Percentiles rank a stretch among this genome's conserved stretches.
phyloP scores from a whole-genome alignment of 2,113 vertebrate genomes.

The Maccullochella peelii region DNA sequence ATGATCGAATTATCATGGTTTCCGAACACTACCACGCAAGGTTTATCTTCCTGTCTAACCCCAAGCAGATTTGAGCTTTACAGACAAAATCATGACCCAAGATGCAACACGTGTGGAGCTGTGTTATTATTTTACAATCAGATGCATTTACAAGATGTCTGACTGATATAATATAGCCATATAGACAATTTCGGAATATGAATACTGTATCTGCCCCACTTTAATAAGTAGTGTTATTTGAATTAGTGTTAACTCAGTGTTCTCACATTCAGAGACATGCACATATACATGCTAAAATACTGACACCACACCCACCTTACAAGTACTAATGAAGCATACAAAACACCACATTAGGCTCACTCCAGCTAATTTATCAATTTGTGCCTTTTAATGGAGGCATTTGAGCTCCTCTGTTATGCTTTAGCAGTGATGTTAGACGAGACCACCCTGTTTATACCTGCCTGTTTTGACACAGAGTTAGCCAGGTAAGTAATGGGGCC shows the following conservation, averaged over 20 bases:
- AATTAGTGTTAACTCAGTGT: background rate
- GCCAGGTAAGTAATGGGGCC: slow-evolving; percentile 64
- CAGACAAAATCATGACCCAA: background rate
- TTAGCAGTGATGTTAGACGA: slow-evolving; percentile 31
- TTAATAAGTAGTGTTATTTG: background rate
- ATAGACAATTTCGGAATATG: background rate
- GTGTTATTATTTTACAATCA: background rate
- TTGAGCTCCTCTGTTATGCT: background rate
- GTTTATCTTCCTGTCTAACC: background rate
- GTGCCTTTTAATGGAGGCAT: slow-evolving; percentile 12
- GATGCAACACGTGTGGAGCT: background rate
- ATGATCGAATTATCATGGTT: background rate
- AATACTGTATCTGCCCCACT: background rate
- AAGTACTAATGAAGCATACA: slow-evolving; percentile 11
- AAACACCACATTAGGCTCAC: slow-evolving; percentile 26
- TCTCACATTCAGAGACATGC: background rate
- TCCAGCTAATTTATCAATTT: slow-evolving; percentile 47
- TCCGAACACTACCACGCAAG: background rate
- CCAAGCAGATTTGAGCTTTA: background rate
- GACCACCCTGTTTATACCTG: slow-evolving; percentile 60
- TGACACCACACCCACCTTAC: background rate
- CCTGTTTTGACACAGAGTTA: slow-evolving; percentile 53
- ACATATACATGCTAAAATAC: background rate
- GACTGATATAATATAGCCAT: background rate
- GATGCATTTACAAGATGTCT: slow-evolving; percentile 10